Evolutionary conservation across 2,888 invertebrate genomes (phyloP), one percentile per base, ranked within the genome.

Genomic region (Galerucella pusilla): DNA sequence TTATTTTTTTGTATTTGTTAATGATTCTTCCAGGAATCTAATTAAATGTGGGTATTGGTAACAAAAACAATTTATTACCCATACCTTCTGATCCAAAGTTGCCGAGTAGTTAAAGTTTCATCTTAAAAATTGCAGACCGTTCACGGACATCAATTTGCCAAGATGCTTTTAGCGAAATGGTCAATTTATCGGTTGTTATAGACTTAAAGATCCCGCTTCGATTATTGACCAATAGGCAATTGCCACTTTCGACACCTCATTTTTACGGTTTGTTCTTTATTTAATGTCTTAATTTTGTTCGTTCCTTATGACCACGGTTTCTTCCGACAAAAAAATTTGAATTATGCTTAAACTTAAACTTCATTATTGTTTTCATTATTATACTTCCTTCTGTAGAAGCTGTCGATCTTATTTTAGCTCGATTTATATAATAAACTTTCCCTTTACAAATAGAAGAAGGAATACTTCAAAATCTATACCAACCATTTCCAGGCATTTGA

Each of bases 141-240:
- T 20, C 57, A 35, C 35, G 20, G 57, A 57, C 57, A 57, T 57
- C 57, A 57, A 57, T 57, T 57, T 57, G 20, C 57, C 57, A 61
- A 20, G 69, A 69, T 65, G 54, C 54, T 64, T 71, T 65, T 16
- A 46, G 14, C 45, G 71, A 71, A 71, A 71, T 71, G 71, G 57
- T n/a, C 65, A 76, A 77, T 79, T 77, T 75, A 68, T 69, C 77
- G 77, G 74, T 75, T 68, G 73, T 78, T n/a, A n/a, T 76, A 71
- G 25, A 60, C 46, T 77, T 78, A 77, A 80, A 75, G 57, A 57
- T 57, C 57, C 57, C 57, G 57, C 74, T 68, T 64, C 63, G n/a
- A 73, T 69, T 49, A 73, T 63, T 69, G 64, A 28, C 54, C 63
- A 63, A 73, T 63, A 73, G 59, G 54, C n/a, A 68, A 54, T 16